Base-by-base conservation (phyloP, 2,113 vertebrate genomes). In the Clarias batrachus region DNA sequence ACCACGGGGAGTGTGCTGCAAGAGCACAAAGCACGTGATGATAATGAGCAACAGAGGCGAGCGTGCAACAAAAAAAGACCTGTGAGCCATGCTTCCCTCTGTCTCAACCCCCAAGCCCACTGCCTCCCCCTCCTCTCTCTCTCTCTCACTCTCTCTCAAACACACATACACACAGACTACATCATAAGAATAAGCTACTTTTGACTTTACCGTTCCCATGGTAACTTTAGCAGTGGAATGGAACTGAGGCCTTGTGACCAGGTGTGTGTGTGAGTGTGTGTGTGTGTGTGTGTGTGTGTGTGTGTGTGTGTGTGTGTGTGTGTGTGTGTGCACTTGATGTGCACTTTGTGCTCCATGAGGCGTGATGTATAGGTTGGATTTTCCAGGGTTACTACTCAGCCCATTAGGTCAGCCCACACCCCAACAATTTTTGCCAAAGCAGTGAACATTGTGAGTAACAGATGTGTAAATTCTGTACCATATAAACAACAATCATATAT, bases 11-110 rank as follows among this genome's bases (percentile, higher is more conserved):
- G 62, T 25, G 1, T 59, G 59, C 59, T 65, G n/a, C 7, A 9
- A 21, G 62, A 86, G 76, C 87, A 16, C 77, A 88, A 90, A 91
- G 89, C 84, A 60, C 79, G 88, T 91, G 93, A 93, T 94, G 92
- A 93, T 87, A 87, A 87, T 85, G 87, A 78, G 88, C 87, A 91
- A 84, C 80, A 88, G 89, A 85, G 84, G 80, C 73, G 37, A 81
- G 89, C 79, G 85, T 30, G 65, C 89, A 91, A 87, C 89, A 91
- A 85, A 86, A 90, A 85, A 89, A 52, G 70, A 82, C 86, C 60
- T 86, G 85, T 86, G 70, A n/a, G 59, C 27, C 71, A 78, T 52
- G 1, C 10, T 68, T 21, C 60, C 76, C 56, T 70, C 41, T 76
- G 70, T 14, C 37, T 30, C 52, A 13, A 68, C 0, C 3, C 27